Evolutionary conservation across 2,888 invertebrate genomes (phyloP).

Genomic region (Tanaodytes sp.): DNA sequence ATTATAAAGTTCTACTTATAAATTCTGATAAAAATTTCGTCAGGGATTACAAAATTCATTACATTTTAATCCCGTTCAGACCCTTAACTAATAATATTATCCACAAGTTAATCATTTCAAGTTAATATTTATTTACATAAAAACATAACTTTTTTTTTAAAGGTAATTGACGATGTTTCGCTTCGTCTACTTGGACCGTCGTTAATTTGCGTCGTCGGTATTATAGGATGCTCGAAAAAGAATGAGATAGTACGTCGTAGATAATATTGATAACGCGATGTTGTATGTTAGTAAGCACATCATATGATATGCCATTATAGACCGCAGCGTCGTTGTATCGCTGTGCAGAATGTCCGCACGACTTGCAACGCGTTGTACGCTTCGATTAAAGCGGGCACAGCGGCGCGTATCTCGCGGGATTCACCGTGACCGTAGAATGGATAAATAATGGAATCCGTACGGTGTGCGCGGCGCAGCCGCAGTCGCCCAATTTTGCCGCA

Average conservation of each 20-base stretch:
- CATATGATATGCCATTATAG: slow-evolving; percentile 35
- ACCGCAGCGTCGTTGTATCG: slow-evolving; percentile 16
- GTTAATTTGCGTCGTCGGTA: no score
- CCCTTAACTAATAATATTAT: no score
- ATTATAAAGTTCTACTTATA: no score
- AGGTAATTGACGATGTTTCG: no score
- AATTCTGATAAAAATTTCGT: no score
- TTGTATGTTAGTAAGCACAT: slow-evolving; percentile 26
- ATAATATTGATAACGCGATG: slow-evolving; percentile 32
- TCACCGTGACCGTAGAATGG: slow-evolving; percentile 64
- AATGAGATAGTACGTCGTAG: not conserved
- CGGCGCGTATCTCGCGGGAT: slow-evolving; percentile 63
- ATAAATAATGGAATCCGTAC: slow-evolving; percentile 65
- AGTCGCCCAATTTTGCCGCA: slow-evolving; percentile 55
- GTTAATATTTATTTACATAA: no score
- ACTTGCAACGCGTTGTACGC: slow-evolving; percentile 49
- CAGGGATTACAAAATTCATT: no score
- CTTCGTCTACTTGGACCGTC: no score
- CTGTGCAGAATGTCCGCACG: slow-evolving; percentile 37
- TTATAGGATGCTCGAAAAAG: not conserved
- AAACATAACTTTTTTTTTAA: no score
- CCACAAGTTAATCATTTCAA: no score
- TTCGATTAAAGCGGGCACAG: slow-evolving; percentile 66
- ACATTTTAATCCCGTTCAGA: no score
- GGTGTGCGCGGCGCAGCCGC: slow-evolving; percentile 25